Evolutionary conservation across 2,113 vertebrate genomes (phyloP).

Genomic region (Pyrgilauda ruficollis): DNA sequence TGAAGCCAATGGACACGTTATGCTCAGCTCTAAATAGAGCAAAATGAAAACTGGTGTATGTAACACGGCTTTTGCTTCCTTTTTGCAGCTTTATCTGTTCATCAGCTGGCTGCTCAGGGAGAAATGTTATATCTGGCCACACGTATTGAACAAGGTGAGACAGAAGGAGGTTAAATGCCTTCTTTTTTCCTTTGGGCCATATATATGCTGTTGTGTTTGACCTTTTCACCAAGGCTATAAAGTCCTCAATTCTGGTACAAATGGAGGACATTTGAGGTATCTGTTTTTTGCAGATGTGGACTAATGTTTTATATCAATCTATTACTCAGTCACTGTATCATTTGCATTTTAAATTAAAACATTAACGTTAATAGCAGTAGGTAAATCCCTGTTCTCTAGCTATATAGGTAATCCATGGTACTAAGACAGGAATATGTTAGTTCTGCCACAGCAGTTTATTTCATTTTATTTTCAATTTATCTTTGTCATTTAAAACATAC

Average conservation of each 20-base stretch:
- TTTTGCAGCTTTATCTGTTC: conserved; percentile 88
- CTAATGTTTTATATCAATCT: background rate
- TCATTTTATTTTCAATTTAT: background rate
- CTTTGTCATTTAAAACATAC: background rate
- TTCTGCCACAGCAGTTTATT: background rate
- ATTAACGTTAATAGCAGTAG: fast-evolving
- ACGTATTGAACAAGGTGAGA: conserved; percentile 94
- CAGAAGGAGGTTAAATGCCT: background rate
- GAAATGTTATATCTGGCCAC: conserved; percentile 96
- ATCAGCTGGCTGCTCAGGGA: conserved; percentile 96
- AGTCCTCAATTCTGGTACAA: background rate
- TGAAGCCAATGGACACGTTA: background rate
- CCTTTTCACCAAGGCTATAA: background rate
- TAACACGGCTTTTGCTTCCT: background rate
- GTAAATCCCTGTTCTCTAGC: background rate
- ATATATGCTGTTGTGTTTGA: background rate
- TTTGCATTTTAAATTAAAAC: background rate
- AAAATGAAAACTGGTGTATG: background rate
- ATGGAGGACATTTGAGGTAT: background rate
- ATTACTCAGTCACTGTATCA: background rate
- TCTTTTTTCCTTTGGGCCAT: background rate
- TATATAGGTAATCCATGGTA: background rate
- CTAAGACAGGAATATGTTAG: background rate
- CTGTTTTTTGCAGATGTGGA: background rate
- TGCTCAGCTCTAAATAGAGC: background rate